Evolutionary conservation across 2,113 vertebrate genomes (phyloP), one percentile per base, ranked within the genome.

Genomic region (Spilogale gracilis): DNA sequence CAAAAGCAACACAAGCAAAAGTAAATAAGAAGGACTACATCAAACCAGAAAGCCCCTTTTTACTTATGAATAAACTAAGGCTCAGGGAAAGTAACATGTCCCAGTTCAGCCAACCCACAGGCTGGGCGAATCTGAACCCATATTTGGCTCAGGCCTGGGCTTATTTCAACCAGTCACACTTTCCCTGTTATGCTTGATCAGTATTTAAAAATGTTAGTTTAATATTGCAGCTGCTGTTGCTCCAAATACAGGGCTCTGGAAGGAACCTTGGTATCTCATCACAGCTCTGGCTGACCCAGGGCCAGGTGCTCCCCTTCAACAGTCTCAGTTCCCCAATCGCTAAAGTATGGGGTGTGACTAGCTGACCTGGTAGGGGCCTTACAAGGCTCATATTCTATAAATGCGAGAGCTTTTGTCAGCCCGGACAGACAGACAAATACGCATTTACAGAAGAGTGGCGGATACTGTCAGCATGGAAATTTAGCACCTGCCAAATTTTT

Each of bases 401-500:
- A 50, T 3, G 3, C 2, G 25, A 17, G 60, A 80, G 38, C 48
- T 69, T 95, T 89, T 69, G 48, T 74, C 52, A 54, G 45, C 48
- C 38, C 2, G 3, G 63, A 48, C 23, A 76, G 38, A 95, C 20
- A 86, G 78, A 95, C 58, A 83, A 6, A 63, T 38, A 17, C 63
- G 56, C 52, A 56, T 90, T 73, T 65, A 63, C 54, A 89, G 61
- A 65, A 80, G 43, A 92, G 7, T 3, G 7, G 6, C 58, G 87
- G 80, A 52, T 60, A 69, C 8, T 61, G 52, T 60, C 85, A 67
- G 88, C 65, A 67, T 86, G 63, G 78, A 97, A 96, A 97, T 97
- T 94, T 73, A 97, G 21, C 73, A 96, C 60, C 56, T 97, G 73
- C 56, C 94, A 89, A 56, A 92, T 79, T 54, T 90, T 94, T 56